Evolutionary conservation across 1,140 invertebrate genomes (phyloP).

Genomic region (Eriosoma lanigerum): DNA sequence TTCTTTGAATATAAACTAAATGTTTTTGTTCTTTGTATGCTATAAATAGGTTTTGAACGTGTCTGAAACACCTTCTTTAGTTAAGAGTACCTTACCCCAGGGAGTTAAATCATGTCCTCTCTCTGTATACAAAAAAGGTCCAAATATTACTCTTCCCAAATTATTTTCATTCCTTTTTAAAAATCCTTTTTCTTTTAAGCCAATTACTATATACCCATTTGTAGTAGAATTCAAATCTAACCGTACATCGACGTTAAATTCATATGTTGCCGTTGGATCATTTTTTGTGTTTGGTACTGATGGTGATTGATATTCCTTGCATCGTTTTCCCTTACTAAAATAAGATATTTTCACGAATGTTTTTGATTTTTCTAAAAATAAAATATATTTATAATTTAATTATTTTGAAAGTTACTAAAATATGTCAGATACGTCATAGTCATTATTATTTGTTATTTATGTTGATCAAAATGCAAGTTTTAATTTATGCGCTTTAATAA

Average conservation of each 20-base stretch:
- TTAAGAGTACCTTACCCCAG: conserved; percentile 53
- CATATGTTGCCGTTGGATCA: conserved; percentile 40
- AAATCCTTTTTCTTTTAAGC: conserved; percentile 53
- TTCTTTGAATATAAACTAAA: too few species aligned
- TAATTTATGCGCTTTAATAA: neutral
- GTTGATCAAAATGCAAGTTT: neutral
- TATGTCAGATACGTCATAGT: neutral
- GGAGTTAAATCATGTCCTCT: conserved; percentile 53
- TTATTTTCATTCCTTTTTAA: conserved; percentile 52
- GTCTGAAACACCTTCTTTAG: conserved; percentile 53
- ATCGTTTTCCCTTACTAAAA: conserved; percentile 50
- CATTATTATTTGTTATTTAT: neutral
- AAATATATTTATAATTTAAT: conserved; percentile 2
- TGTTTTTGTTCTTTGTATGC: conserved; percentile 16
- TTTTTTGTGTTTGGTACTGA: conserved; percentile 37
- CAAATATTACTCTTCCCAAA: conserved; percentile 53
- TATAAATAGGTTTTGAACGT: conserved; percentile 53
- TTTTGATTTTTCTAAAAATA: conserved; percentile 53
- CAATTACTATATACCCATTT: conserved; percentile 52
- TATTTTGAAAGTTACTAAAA: neutral
- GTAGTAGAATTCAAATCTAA: conserved; percentile 49
- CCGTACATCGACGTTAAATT: conserved; percentile 47
- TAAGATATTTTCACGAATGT: conserved; percentile 53
- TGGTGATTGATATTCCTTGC: conserved; percentile 53
- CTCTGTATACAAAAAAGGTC: conserved; percentile 54